phyloP scores from a whole-genome alignment of 2,113 vertebrate genomes.

The Macrotis lagotis region DNA sequence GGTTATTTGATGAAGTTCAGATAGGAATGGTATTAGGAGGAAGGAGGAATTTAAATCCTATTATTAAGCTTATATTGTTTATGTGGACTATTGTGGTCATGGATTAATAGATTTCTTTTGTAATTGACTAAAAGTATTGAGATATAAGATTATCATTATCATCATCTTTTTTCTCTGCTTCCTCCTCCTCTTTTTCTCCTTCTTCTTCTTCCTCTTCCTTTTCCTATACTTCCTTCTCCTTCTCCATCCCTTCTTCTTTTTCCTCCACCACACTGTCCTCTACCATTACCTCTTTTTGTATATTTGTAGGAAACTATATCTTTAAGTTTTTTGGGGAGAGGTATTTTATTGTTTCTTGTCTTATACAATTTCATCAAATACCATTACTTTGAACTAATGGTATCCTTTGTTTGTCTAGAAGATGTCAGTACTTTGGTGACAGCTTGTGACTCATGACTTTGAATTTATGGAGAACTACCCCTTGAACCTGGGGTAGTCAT shows the following conservation, averaged over 20 bases:
- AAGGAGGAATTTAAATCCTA: not conserved
- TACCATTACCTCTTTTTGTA: not conserved
- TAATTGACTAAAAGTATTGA: not conserved
- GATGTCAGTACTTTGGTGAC: not conserved
- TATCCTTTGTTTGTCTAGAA: not conserved
- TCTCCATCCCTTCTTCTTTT: not conserved
- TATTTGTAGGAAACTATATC: not conserved
- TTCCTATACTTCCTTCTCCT: not conserved
- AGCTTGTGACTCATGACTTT: not conserved
- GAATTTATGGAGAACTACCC: not conserved
- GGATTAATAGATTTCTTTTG: not conserved
- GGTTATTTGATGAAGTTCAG: not conserved
- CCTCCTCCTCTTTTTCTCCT: not conserved
- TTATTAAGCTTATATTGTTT: not conserved
- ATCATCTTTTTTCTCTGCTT: not conserved
- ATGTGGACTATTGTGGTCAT: not conserved
- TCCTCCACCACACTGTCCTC: not conserved
- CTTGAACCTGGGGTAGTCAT: not conserved
- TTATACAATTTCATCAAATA: not conserved
- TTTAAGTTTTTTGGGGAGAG: not conserved
- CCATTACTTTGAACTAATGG: not conserved
- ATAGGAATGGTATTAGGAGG: not conserved
- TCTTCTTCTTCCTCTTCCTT: not conserved
- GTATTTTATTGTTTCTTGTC: not conserved
- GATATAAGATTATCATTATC: not conserved